phyloP scores from a whole-genome alignment of 2,888 invertebrate species.

The Teleiodes luculella region DNA sequence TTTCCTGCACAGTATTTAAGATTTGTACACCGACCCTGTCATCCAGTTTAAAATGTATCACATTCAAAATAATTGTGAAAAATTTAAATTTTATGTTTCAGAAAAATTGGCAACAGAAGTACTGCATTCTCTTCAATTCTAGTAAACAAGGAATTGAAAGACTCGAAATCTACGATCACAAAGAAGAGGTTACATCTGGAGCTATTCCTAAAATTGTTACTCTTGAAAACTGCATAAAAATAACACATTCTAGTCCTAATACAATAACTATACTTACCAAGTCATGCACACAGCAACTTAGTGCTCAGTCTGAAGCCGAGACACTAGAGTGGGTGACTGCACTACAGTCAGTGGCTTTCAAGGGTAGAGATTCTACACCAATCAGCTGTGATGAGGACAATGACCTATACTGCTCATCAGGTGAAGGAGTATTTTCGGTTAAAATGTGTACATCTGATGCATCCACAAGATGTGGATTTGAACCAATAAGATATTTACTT shows the following conservation, averaged over 20 bases:
- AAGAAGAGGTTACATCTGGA: constrained; percentile 82
- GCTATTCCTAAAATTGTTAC: constrained; percentile 87
- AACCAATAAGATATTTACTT: constrained; percentile 84
- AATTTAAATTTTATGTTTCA: constrained; percentile 50
- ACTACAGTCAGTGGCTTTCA: constrained; percentile 89
- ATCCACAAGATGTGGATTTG: constrained; percentile 86
- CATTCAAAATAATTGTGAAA: too few relatives aligned
- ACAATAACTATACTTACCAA: constrained; percentile 87
- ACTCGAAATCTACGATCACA: constrained; percentile 90
- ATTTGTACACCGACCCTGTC: not conserved
- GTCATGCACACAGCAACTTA: constrained; percentile 81
- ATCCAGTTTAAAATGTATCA: too few relatives aligned
- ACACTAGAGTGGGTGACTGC: constrained; percentile 88
- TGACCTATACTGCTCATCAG: constrained; percentile 91
- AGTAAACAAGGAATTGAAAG: constrained; percentile 92
- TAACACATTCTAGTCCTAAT: constrained; percentile 81
- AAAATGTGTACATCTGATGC: constrained; percentile 88
- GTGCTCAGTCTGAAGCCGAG: constrained; percentile 81
- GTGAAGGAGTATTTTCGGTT: constrained; percentile 89
- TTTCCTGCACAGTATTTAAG: not conserved
- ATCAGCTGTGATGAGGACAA: constrained; percentile 89
- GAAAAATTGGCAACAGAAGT: constrained; percentile 92
- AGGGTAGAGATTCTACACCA: constrained; percentile 80
- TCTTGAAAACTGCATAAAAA: constrained; percentile 92
- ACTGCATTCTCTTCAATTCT: constrained; percentile 86